These are phyloP conservation scores for Euphonia xanthogaster DNA, from an alignment of 2,797 vertebrate genomes.

Conservation along the genomic window DNA sequence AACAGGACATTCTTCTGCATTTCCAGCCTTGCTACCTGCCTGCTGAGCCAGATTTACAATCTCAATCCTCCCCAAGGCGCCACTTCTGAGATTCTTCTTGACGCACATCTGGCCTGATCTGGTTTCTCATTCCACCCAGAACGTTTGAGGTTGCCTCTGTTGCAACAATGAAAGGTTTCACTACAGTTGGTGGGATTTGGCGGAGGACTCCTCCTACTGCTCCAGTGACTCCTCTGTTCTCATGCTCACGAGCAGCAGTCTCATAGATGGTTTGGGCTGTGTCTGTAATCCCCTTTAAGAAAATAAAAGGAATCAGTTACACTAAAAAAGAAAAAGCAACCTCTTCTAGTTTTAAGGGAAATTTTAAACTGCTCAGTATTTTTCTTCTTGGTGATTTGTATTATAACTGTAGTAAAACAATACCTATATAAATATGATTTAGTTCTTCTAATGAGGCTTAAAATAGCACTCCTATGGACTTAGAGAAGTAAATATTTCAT, in stretches of 20 bases:
- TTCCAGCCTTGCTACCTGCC: background rate
- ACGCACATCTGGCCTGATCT: slow-evolving; percentile 94
- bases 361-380: background rate
- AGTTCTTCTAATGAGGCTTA: background rate
- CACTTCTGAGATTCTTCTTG: slow-evolving; percentile 98
- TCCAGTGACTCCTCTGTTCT: slow-evolving; percentile 95
- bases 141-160: slow-evolving; percentile 98
- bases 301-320: background rate
- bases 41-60: background rate
- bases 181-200: slow-evolving; percentile 93
- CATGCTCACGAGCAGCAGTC: slow-evolving; percentile 94
- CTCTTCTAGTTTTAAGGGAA: background rate
- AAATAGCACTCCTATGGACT: background rate
- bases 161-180: slow-evolving; percentile 95
- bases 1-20: background rate
- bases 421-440: background rate
- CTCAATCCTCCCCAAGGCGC: slow-evolving; percentile 88
- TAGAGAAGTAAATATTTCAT: background rate
- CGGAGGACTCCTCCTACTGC: slow-evolving; percentile 96
- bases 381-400: background rate
- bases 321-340: background rate
- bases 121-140: slow-evolving; percentile 97
- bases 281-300: slow-evolving; percentile 89
- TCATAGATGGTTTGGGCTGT: slow-evolving; percentile 96
- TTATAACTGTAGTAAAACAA: background rate